A percentile compares a stretch with the other conserved stretches of the same genome.
phyloP scores from a whole-genome alignment of 2,888 invertebrate genomes.

The Schizaphis graminum region DNA sequence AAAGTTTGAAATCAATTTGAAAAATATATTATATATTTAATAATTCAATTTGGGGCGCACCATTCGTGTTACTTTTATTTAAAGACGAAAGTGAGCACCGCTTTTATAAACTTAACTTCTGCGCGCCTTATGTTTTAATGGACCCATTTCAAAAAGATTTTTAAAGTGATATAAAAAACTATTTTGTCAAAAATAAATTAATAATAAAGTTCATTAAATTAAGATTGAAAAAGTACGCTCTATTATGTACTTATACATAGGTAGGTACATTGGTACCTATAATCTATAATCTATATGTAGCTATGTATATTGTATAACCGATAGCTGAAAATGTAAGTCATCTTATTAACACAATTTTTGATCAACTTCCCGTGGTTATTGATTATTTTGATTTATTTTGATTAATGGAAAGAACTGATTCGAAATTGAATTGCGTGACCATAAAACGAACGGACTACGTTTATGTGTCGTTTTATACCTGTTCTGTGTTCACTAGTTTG shows the following conservation, averaged over 20 bases:
- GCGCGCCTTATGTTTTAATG: not conserved
- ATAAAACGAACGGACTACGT: not conserved
- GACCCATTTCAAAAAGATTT: not conserved
- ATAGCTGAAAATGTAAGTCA: not conserved
- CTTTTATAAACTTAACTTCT: not conserved
- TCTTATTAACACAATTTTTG: not conserved
- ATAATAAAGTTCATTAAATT: not conserved
- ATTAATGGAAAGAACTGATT: slow-evolving; percentile 1
- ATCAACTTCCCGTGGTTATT: not conserved
- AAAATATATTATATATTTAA: not conserved
- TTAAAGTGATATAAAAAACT: not conserved
- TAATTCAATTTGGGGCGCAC: not conserved
- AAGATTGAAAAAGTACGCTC: not conserved
- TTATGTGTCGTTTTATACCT: slow-evolving; percentile 17
- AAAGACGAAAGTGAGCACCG: too few relatives aligned
- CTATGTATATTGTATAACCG: not conserved
- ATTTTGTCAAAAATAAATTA: not conserved
- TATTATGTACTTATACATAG: too few relatives aligned
- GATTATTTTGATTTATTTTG: not conserved
- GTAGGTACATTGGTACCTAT: too few relatives aligned
- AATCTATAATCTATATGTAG: not conserved
- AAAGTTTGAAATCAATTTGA: not conserved
- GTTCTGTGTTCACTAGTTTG: slow-evolving; percentile 41
- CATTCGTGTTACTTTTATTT: not conserved
- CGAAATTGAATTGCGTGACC: slow-evolving; percentile 11